Evolutionary conservation across 2,888 invertebrate species (phyloP).

Genomic region (Dysmachus trigonus): DNA sequence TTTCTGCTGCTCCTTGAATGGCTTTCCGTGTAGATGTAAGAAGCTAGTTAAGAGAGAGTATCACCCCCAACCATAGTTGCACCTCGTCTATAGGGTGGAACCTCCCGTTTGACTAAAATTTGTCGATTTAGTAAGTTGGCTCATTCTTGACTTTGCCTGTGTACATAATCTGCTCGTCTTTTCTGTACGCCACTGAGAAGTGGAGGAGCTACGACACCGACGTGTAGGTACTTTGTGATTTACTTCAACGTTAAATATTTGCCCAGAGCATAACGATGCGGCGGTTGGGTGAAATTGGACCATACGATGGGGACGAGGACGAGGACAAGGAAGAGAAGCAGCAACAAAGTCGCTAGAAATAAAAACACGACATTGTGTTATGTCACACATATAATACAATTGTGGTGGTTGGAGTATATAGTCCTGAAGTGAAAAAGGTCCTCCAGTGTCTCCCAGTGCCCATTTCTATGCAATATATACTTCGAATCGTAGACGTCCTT

Average conservation of each 20-base stretch:
- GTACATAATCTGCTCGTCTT: neutral
- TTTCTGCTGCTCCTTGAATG: neutral
- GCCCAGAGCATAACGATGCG: neutral
- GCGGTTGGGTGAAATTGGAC: neutral
- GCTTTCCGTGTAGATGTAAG: neutral
- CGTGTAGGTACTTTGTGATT: slow-evolving; percentile 15
- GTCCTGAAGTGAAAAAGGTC: neutral
- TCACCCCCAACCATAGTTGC: neutral
- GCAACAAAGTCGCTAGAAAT: neutral
- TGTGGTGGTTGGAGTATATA: neutral
- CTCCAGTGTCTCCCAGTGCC: neutral
- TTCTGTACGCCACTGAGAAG: neutral
- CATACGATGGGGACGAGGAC: neutral
- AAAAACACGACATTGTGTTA: slow-evolving; percentile 22
- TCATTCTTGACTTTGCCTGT: neutral
- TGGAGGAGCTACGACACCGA: neutral
- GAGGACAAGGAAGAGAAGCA: neutral
- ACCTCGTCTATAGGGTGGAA: neutral
- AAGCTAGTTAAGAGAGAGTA: neutral
- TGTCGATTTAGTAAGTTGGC: slow-evolving; percentile 36
- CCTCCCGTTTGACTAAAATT: neutral
- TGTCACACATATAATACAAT: neutral
- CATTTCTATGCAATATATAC: neutral
- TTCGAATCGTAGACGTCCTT: neutral
- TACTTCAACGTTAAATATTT: slow-evolving; percentile 33